Evolutionary conservation across 2,888 invertebrate genomes (phyloP).

Genomic region (Calameuta idolon): DNA sequence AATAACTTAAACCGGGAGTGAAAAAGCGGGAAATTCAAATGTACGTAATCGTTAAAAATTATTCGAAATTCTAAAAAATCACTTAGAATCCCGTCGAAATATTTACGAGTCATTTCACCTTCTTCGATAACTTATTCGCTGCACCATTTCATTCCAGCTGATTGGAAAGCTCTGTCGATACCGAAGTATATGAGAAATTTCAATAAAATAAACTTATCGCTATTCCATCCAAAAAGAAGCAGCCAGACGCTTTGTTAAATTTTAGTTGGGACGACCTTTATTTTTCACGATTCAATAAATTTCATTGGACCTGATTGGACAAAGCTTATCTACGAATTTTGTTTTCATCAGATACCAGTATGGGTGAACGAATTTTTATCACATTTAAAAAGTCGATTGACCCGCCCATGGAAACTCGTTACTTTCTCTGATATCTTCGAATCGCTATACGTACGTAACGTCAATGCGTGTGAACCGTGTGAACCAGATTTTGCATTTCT

Average conservation of each 20-base stretch:
- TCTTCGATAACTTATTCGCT: not conserved
- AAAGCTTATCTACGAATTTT: not conserved
- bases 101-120: not conserved
- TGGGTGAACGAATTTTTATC: not conserved
- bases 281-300: not conserved
- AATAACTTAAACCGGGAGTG: not conserved
- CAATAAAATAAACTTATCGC: not conserved
- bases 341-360: not conserved
- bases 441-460: not conserved
- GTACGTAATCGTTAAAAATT: not conserved
- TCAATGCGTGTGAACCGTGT: not conserved
- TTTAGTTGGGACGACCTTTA: not conserved
- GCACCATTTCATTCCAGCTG: not conserved
- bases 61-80: not conserved
- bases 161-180: not conserved
- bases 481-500: not conserved
- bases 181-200: not conserved
- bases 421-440: not conserved
- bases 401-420: not conserved
- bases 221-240: not conserved
- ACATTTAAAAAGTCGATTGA: not conserved
- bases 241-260: not conserved
- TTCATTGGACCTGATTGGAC: not conserved
- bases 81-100: not conserved
- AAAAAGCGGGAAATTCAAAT: too few species aligned